These are phyloP conservation scores for Scolopax mira DNA, from an alignment of 2,113 vertebrate genomes.

Conservation along the genomic window DNA sequence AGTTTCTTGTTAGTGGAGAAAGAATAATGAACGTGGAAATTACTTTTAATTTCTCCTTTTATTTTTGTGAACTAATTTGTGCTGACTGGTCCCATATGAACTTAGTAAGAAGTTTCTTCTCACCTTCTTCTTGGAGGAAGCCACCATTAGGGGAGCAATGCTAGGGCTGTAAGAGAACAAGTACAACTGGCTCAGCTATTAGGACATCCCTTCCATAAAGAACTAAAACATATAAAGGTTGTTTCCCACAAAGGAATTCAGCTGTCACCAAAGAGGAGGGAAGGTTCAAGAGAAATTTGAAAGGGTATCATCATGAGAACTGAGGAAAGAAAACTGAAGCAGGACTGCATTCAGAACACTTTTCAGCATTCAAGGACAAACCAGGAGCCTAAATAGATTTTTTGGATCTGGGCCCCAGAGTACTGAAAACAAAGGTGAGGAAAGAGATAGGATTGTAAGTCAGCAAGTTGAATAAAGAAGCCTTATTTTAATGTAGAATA, in stretches of 20 bases:
- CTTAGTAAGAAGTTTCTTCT: background rate
- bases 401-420: background rate
- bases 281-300: background rate
- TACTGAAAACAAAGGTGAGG: background rate
- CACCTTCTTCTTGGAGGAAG: background rate
- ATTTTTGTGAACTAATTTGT: background rate
- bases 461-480: background rate
- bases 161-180: background rate
- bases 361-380: background rate
- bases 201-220: background rate
- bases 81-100: background rate
- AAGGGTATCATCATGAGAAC: background rate
- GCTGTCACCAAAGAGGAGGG: background rate
- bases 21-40: background rate
- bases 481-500: conserved; percentile 25
- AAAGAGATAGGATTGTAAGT: background rate
- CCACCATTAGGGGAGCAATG: fast-evolving
- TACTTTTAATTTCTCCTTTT: background rate
- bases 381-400: background rate
- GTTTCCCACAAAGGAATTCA: background rate
- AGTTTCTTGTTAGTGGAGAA: background rate
- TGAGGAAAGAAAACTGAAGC: background rate
- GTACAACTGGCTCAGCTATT: background rate
- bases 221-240: background rate
- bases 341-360: background rate